phyloP scores from a whole-genome alignment of 2,888 invertebrate genomes.

The Caenorhabditis sp. region DNA sequence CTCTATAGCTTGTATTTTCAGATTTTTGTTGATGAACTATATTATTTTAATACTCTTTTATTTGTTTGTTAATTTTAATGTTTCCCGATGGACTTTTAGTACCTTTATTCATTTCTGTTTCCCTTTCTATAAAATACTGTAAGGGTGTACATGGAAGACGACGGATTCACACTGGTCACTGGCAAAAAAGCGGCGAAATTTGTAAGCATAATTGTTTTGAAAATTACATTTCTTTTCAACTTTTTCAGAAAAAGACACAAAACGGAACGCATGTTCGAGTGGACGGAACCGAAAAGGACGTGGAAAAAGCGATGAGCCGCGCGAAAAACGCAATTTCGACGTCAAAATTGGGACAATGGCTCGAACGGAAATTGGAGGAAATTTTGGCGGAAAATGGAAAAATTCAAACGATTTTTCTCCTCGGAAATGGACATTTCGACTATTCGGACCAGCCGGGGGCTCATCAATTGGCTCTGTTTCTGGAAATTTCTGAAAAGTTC shows the following conservation, averaged over 20 bases:
- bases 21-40: conserved; percentile 3
- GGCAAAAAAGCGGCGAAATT: conserved; percentile 26
- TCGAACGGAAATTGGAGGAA: conserved; percentile 1
- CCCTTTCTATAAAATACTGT: conserved; percentile 2
- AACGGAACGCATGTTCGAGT: conserved; percentile 36
- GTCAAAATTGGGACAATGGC: conserved; percentile 30
- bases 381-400: conserved; percentile 18
- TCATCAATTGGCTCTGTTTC: conserved; percentile 62
- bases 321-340: conserved; percentile 17
- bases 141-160: conserved; percentile 64
- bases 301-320: conserved; percentile 50
- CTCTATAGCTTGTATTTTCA: background rate
- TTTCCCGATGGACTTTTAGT: too few relatives aligned
- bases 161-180: conserved; percentile 61
- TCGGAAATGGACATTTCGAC: conserved; percentile 71
- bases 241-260: conserved; percentile 24
- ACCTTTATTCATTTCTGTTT: background rate
- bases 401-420: conserved; percentile 46
- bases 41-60: too few relatives aligned
- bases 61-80: too few relatives aligned
- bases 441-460: conserved; percentile 56
- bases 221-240: conserved; percentile 6
- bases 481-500: conserved; percentile 41
- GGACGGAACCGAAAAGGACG: conserved; percentile 48
- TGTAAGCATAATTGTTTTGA: conserved; percentile 20